A percentile compares a stretch with the other conserved stretches of the same genome.
phyloP scores from a whole-genome alignment of 2,797 vertebrate genomes.

The Rhadinocentrus ornatus region DNA sequence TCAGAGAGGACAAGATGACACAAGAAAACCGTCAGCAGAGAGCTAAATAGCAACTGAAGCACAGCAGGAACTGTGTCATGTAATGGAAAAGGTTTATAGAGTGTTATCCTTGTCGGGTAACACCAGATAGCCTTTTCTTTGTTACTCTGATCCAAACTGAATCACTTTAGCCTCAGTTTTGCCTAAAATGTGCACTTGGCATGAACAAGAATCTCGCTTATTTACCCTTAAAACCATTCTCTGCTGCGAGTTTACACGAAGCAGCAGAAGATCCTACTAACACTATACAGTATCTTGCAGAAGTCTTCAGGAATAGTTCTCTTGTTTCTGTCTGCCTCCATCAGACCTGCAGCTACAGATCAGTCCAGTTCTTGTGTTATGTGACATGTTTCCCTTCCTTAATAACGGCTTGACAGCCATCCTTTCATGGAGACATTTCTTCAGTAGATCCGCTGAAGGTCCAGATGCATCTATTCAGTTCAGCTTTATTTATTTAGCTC shows the following conservation, averaged over 20 bases:
- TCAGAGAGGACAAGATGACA: conserved; percentile 18
- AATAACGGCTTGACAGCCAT: too few relatives aligned
- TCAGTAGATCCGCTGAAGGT: too few relatives aligned
- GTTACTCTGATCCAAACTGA: not conserved
- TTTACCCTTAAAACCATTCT: too few relatives aligned
- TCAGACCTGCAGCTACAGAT: not conserved
- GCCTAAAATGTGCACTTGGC: not conserved
- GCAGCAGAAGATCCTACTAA: too few relatives aligned
- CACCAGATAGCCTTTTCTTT: not conserved
- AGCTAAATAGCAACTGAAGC: not conserved
- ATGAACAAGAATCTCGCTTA: not conserved
- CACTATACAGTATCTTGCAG: too few relatives aligned
- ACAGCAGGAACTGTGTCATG: not conserved
- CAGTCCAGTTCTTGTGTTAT: not conserved
- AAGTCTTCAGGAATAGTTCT: too few relatives aligned
- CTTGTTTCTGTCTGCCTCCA: not conserved
- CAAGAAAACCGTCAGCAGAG: not conserved
- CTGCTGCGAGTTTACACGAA: too few relatives aligned
- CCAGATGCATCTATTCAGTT: too few relatives aligned
- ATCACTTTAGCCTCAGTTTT: too few relatives aligned
- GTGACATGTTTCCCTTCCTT: too few relatives aligned
- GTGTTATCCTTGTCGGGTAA: not conserved
- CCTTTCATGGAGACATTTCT: too few relatives aligned
- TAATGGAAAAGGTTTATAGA: not conserved
- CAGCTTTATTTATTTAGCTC: too few relatives aligned